Base-by-base conservation (phyloP, 2,888 invertebrate species). In the Brachyptera putata region DNA sequence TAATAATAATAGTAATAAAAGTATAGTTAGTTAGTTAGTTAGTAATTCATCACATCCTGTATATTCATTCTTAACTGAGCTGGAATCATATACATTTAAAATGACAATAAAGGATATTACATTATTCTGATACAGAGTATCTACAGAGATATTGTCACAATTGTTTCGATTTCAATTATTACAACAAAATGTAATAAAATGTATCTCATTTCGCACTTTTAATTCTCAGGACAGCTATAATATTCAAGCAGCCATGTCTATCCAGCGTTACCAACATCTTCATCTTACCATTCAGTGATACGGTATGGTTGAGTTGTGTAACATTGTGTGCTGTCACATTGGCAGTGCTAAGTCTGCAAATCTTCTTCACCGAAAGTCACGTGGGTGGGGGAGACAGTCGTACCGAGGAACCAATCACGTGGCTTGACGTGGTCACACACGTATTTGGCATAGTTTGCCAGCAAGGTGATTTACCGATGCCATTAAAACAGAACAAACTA, bases 191-290 rank as follows among this genome's bases (percentile, higher is more conserved):
- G n/a, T n/a, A n/a, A n/a, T n/a, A n/a, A n/a, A n/a, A n/a, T n/a
- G n/a, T n/a, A n/a, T n/a, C n/a, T n/a, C n/a, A n/a, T n/a, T n/a
- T n/a, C 30, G 22, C 58, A 3, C 21, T 30, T 18, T 34, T 34
- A 14, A 39, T 58, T 56, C 63, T 68, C 69, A 80, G 84, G 22
- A 77, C 85, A 0, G 83, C 83, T 67, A 86, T 88, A 69, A 80
- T 89, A 18, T 88, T 88, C 70, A 82, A 84, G 55, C 83, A 85
- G 69, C 88, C 88, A 1, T 84, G 87, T 68, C 70, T 89, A 14
- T 82, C 88, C 0, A 85, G 84, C 63, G 83, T 88, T 39, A 84
- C 82, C 65, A 88, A 63, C 59, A 61, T 63, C 41, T 63, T 63
- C 56, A 22, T 49, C 14, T 48, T 61, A 46, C 63, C 63, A 14